Evolutionary conservation across 2,113 vertebrate genomes (phyloP).

Genomic region (Poicephalus gulielmi): DNA sequence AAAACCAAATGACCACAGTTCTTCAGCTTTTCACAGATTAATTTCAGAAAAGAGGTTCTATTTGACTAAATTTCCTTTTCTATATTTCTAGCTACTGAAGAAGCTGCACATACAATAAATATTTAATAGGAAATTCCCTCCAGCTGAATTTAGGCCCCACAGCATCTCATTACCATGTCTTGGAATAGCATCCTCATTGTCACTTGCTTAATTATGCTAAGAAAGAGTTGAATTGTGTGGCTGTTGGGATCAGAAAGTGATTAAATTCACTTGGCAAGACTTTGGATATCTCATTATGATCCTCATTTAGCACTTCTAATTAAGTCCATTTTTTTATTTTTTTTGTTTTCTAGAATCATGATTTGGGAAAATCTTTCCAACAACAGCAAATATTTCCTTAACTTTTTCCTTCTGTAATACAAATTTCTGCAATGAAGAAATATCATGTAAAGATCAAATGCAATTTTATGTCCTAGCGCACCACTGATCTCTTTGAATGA

Average conservation of each 20-base stretch:
- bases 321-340: conserved; percentile 54
- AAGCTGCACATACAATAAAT: conserved; percentile 81
- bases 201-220: conserved; percentile 86
- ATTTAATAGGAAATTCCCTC: conserved; percentile 86
- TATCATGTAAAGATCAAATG: conserved; percentile 22
- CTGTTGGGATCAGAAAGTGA: conserved; percentile 84
- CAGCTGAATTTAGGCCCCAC: conserved; percentile 76
- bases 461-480: background rate
- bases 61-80: conserved; percentile 73
- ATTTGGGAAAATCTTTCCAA: conserved; percentile 55
- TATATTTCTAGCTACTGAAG: conserved; percentile 75
- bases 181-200: conserved; percentile 83
- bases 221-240: conserved; percentile 79
- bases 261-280: conserved; percentile 85
- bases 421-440: conserved; percentile 5
- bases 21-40: conserved; percentile 67
- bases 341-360: conserved; percentile 28
- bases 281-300: conserved; percentile 83
- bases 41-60: conserved; percentile 68
- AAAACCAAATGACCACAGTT: conserved; percentile 39
- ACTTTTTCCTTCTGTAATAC: background rate
- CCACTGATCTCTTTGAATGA: background rate
- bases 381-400: conserved; percentile 32
- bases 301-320: conserved; percentile 84
- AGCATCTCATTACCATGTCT: conserved; percentile 82